Percentiles rank a stretch among this genome's conserved stretches.
These are phyloP conservation scores for Coranthus polyacanthus DNA, from an alignment of 2,797 vertebrate genomes.

Conservation along the genomic window DNA sequence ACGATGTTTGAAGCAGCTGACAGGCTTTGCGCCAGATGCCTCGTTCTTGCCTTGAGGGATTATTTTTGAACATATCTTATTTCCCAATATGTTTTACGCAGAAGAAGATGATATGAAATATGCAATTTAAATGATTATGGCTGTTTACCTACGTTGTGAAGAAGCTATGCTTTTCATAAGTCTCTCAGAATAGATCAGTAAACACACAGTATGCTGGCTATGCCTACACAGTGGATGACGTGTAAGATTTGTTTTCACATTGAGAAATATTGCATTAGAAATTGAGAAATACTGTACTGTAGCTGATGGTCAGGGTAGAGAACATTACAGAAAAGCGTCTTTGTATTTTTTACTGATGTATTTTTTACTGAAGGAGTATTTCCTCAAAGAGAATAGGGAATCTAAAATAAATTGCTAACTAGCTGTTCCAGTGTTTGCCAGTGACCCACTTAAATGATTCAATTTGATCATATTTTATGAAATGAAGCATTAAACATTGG, in stretches of 20 bases:
- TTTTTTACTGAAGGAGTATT: too few species aligned
- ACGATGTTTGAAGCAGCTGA: conserved; percentile 44
- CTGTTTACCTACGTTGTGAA: conserved; percentile 58
- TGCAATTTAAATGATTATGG: conserved; percentile 39
- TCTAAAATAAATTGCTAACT: neutral
- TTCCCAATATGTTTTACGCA: conserved; percentile 42
- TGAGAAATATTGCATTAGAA: conserved; percentile 16
- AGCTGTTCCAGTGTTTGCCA: too few species aligned
- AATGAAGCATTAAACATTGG: too few species aligned
- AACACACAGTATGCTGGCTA: conserved; percentile 29
- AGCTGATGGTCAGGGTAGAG: neutral
- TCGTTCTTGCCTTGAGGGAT: conserved; percentile 30
- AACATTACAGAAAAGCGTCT: neutral
- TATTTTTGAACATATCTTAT: conserved; percentile 57
- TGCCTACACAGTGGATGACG: neutral
- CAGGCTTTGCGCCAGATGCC: conserved; percentile 46
- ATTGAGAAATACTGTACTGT: conserved; percentile 6
- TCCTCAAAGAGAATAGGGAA: neutral
- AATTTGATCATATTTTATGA: neutral
- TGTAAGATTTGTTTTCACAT: conserved; percentile 24
- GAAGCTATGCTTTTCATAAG: conserved; percentile 36
- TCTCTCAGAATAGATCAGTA: conserved; percentile 44
- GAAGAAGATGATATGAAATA: conserved; percentile 51
- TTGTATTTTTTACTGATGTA: too few species aligned
- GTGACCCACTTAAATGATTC: too few species aligned